Conservation (phyloP, 2,888 invertebrate genomes). For the Koerneria pararmatus region DNA sequence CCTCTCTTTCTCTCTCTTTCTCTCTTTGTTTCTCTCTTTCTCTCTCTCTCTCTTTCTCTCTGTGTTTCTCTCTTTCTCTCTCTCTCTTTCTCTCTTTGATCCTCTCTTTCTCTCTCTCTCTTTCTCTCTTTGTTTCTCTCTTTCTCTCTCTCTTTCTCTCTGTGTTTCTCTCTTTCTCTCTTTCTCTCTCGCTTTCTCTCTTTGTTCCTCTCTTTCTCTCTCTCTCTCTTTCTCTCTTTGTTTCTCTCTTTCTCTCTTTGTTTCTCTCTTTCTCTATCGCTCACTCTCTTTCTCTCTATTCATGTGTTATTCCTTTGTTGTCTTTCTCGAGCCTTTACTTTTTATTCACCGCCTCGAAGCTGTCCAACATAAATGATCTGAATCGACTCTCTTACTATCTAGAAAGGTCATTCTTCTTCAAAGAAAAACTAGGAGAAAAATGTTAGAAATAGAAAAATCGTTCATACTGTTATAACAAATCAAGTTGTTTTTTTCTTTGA, state of each 20-base stretch:
- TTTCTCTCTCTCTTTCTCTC: background rate
- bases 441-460: too few species aligned
- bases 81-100: background rate
- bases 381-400: too few species aligned
- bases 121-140: background rate
- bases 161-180: background rate
- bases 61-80: background rate
- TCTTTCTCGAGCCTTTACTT: too few species aligned
- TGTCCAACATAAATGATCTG: too few species aligned
- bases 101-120: background rate
- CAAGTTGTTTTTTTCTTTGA: too few species aligned
- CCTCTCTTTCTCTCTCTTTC: background rate
- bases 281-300: background rate
- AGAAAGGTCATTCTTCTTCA: too few species aligned
- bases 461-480: too few species aligned
- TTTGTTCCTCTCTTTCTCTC: background rate
- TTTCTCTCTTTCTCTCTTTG: conserved; percentile 12
- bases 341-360: too few species aligned
- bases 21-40: background rate
- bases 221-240: background rate
- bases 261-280: background rate
- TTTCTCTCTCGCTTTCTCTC: background rate
- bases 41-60: background rate
- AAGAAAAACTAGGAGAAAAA: too few species aligned
- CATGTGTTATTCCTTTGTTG: conserved; percentile 12